Evolutionary conservation across 2,113 vertebrate species (phyloP).

Genomic region (Bostrychus sinensis): DNA sequence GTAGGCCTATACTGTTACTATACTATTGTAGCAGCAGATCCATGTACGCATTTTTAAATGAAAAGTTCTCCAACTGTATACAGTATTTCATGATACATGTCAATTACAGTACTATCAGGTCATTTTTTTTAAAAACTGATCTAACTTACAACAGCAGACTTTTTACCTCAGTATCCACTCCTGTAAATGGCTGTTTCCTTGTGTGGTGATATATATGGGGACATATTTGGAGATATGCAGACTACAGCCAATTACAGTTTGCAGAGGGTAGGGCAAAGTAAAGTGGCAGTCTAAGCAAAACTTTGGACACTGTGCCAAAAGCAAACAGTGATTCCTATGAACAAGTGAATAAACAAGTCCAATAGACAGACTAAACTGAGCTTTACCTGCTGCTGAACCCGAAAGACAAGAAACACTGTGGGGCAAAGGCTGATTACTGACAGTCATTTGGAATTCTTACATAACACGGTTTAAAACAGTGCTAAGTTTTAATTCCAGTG

Average conservation of each 20-base stretch:
- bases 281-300: neutral
- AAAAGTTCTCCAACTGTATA: no score
- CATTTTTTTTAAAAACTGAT: no score
- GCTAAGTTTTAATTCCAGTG: neutral
- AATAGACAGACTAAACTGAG: no score
- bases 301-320: neutral
- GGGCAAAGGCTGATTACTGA: neutral
- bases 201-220: neutral
- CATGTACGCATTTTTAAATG: no score
- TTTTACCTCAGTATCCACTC: no score
- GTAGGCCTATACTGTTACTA: no score
- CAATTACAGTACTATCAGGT: no score
- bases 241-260: neutral
- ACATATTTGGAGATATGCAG: neutral
- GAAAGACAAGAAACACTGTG: neutral
- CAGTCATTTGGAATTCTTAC: neutral
- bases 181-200: no score
- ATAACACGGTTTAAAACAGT: neutral
- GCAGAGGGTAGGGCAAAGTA: neutral
- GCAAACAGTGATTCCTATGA: neutral
- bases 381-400: neutral
- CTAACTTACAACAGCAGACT: no score
- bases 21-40: no score
- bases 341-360: no score
- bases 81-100: no score